Evolutionary conservation across 2,888 invertebrate genomes (phyloP).

Genomic region (Didymodactylos carnosus): DNA sequence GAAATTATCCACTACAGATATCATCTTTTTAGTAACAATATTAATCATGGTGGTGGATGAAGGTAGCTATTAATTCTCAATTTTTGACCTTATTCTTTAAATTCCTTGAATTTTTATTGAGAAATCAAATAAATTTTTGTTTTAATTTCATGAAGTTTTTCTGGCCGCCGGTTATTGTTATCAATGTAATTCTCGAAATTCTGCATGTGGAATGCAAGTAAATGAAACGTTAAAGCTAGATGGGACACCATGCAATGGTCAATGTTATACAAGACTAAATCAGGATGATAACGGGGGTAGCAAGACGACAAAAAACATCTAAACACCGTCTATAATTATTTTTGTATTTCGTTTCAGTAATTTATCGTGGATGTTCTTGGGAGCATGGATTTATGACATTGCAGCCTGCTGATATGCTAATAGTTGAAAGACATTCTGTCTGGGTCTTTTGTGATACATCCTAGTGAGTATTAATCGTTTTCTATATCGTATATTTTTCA

Average conservation of each 20-base stretch:
- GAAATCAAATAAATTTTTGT: too few species aligned
- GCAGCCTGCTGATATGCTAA: not conserved
- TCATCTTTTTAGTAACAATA: too few species aligned
- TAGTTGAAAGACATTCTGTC: not conserved
- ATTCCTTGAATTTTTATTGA: too few species aligned
- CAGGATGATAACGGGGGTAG: not conserved
- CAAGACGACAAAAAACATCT: too few species aligned
- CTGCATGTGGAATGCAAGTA: not conserved
- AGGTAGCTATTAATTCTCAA: too few species aligned
- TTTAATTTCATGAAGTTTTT: too few species aligned
- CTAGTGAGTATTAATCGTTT: not conserved
- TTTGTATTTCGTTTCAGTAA: too few species aligned
- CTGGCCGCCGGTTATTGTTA: not conserved
- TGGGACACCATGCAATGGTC: not conserved
- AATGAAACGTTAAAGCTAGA: not conserved
- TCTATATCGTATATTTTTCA: not conserved
- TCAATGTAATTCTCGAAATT: not conserved
- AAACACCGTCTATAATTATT: too few species aligned
- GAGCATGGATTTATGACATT: not conserved
- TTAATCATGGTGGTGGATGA: too few species aligned
- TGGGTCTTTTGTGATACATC: not conserved
- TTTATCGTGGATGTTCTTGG: not conserved
- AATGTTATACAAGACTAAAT: not conserved
- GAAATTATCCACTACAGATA: too few species aligned
- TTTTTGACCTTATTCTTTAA: too few species aligned